Conservation (phyloP, 2,888 invertebrate genomes). For the Zaprionus lineosus region DNA sequence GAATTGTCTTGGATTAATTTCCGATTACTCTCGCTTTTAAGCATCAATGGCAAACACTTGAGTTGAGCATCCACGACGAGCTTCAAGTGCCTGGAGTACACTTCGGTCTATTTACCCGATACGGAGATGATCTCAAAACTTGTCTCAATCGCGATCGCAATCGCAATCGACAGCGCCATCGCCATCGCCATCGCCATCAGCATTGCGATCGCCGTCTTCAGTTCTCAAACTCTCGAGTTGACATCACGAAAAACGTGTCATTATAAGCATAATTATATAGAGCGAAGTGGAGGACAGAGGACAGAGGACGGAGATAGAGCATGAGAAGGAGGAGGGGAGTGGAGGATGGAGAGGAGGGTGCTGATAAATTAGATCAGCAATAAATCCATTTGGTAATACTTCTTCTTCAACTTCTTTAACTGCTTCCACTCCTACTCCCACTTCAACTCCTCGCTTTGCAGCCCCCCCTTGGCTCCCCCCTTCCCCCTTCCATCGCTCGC, state of each 20-base stretch:
- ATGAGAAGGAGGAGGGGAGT: too few relatives aligned
- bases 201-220: too few relatives aligned
- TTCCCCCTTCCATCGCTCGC: not conserved
- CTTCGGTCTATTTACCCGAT: constrained; percentile 34
- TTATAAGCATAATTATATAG: constrained; percentile 10
- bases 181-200: not conserved
- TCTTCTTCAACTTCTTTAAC: too few relatives aligned
- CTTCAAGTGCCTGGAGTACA: constrained; percentile 46
- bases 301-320: not conserved
- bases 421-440: too few relatives aligned
- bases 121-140: constrained; percentile 22
- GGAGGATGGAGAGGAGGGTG: too few relatives aligned
- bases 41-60: constrained; percentile 59
- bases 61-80: constrained; percentile 46
- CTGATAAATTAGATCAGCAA: constrained; percentile 37
- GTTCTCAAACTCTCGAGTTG: too few relatives aligned
- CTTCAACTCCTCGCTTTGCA: not conserved
- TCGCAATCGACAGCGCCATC: not conserved
- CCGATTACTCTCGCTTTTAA: too few relatives aligned
- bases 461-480: not conserved
- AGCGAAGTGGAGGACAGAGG: not conserved
- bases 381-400: constrained; percentile 59
- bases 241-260: constrained; percentile 39
- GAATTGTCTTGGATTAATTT: too few relatives aligned
- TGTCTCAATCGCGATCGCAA: not conserved